These are phyloP conservation scores for Fistularia commersonii DNA, from an alignment of 2,797 vertebrate genomes.

Conservation along the genomic window DNA sequence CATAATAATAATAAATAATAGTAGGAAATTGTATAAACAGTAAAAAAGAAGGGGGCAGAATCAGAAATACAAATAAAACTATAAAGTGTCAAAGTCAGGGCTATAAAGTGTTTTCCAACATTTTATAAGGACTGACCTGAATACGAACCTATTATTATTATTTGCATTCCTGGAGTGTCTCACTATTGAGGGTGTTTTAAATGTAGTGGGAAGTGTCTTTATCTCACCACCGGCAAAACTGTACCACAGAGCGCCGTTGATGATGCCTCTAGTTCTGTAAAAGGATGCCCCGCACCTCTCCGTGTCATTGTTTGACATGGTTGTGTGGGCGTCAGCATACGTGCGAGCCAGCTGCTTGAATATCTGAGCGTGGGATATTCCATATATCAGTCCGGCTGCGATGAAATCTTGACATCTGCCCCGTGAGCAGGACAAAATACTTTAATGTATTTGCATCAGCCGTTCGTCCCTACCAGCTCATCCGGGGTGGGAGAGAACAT, in stretches of 20 bases:
- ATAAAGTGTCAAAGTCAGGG: no score
- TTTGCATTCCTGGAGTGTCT: not conserved
- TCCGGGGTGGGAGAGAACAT: conserved; percentile 93
- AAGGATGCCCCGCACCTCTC: conserved; percentile 90
- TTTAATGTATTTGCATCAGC: not conserved
- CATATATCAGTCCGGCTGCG: not conserved
- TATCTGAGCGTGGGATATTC: conserved; percentile 65
- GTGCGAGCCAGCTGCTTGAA: conserved; percentile 89
- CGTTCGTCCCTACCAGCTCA: conserved; percentile 80
- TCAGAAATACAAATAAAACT: no score
- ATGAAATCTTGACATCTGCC: not conserved
- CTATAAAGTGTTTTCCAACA: no score
- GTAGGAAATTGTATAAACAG: no score
- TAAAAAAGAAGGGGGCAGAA: no score
- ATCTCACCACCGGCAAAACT: conserved; percentile 93
- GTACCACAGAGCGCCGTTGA: conserved; percentile 96
- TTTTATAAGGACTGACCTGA: no score
- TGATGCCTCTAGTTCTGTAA: conserved; percentile 83
- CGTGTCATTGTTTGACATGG: conserved; percentile 89
- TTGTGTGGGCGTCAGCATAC: conserved; percentile 86
- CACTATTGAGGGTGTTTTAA: not conserved
- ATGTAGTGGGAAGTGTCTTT: not conserved
- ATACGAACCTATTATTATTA: not conserved
- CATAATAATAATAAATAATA: no score
- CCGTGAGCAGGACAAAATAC: not conserved